These are phyloP conservation scores for Cochlearius cochlearius DNA, from an alignment of 2,113 vertebrate species.

Conservation along the genomic window DNA sequence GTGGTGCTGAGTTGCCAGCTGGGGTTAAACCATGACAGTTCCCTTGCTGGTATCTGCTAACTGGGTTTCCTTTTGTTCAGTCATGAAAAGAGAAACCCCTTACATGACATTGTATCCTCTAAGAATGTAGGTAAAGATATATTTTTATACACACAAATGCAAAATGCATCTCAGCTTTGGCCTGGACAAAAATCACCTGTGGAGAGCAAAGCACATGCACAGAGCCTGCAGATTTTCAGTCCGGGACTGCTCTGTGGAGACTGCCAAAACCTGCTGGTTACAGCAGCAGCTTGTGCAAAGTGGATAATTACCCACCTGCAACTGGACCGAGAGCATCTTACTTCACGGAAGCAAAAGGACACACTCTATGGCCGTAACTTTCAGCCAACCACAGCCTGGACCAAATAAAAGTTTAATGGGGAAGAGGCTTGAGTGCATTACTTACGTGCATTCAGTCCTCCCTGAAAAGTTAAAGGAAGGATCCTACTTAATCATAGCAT, in stretches of 20 bases:
- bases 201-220: background rate
- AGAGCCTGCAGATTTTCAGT: background rate
- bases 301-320: background rate
- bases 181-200: background rate
- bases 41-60: background rate
- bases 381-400: background rate
- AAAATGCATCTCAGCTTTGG: background rate
- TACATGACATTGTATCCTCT: background rate
- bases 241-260: background rate
- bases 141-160: slow-evolving; percentile 21
- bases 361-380: background rate
- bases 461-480: background rate
- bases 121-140: background rate
- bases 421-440: background rate
- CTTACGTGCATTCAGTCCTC: rapidly evolving
- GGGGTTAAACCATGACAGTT: background rate
- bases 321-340: background rate
- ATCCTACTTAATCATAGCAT: background rate
- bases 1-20: too few relatives aligned
- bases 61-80: background rate
- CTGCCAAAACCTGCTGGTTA: background rate
- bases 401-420: background rate
- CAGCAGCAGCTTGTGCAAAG: background rate
- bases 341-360: background rate
- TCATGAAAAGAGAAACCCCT: background rate